A percentile compares a stretch with the other conserved stretches of the same genome.
Conservation (phyloP, 2,113 vertebrate genomes). For the Ornithorhynchus anatinus region DNA sequence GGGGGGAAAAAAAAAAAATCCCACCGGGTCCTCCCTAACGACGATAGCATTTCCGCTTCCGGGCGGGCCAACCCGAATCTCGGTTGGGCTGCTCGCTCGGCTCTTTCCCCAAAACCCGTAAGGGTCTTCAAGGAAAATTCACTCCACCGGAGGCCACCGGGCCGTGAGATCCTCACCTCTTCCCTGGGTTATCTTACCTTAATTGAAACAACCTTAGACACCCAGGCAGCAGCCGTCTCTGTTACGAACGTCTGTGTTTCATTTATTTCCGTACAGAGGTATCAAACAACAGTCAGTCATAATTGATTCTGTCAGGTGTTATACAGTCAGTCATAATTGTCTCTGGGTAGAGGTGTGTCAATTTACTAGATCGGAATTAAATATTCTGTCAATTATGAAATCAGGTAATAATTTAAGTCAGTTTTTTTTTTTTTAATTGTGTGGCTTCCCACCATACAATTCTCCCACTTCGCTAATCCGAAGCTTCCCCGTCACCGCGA, state of each 20-base stretch:
- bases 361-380: constrained; percentile 84
- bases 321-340: constrained; percentile 85
- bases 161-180: constrained; percentile 65
- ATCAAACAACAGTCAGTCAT: constrained; percentile 86
- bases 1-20: too few relatives aligned
- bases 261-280: constrained; percentile 81
- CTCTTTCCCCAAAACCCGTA: constrained; percentile 36
- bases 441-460: constrained; percentile 60
- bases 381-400: constrained; percentile 82
- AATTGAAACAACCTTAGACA: constrained; percentile 73
- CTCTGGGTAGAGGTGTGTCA: constrained; percentile 85
- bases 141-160: constrained; percentile 56
- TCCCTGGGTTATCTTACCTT: constrained; percentile 78
- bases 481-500: constrained; percentile 63
- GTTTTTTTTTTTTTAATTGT: constrained; percentile 70
- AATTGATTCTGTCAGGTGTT: constrained; percentile 85
- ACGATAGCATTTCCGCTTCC: too few relatives aligned
- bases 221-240: constrained; percentile 77
- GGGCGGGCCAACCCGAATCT: too few relatives aligned
- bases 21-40: too few relatives aligned
- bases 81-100: background rate
- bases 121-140: constrained; percentile 62
- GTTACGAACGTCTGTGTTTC: constrained; percentile 80
- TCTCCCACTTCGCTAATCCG: constrained; percentile 64
- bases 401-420: constrained; percentile 78